These are phyloP conservation scores for Drosophila hamatofila DNA, from an alignment of 2,888 invertebrate genomes.

Conservation along the genomic window DNA sequence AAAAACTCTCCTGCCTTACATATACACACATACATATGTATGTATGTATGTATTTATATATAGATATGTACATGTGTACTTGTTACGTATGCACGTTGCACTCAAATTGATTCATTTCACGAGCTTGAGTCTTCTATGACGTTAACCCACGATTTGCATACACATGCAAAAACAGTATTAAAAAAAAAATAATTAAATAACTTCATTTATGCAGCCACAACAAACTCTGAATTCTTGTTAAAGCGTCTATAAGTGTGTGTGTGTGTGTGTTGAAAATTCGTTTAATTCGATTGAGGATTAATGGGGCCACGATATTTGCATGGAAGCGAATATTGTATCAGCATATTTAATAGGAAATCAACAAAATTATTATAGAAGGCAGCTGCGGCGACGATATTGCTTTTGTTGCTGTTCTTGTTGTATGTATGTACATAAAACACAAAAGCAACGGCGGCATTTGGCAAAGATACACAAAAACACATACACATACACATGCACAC, in stretches of 20 bases:
- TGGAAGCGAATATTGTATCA: conserved; percentile 6
- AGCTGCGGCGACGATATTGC: conserved; percentile 4
- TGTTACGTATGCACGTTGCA: conserved; percentile 18
- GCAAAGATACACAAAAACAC: conserved; percentile 59
- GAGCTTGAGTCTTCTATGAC: conserved; percentile 7
- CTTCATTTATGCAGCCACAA: conserved; percentile 3
- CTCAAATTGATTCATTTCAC: conserved; percentile 12
- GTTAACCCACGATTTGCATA: conserved; percentile 7
- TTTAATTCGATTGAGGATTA: conserved; percentile 8
- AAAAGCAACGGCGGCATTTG: conserved; percentile 54
- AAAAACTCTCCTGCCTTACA: conserved; percentile 14
- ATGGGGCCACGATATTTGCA: conserved; percentile 12
- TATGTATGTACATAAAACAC: conserved; percentile 33
- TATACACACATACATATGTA: neutral
- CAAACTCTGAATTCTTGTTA: neutral
- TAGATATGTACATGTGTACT: neutral
- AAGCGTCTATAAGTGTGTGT: neutral
- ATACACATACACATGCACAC: conserved; percentile 2
- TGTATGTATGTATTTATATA: no score
- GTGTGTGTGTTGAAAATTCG: no score
- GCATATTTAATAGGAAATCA: conserved; percentile 34
- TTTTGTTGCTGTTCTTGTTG: conserved; percentile 19
- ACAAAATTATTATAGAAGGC: conserved; percentile 33
- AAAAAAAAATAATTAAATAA: conserved; percentile 19
- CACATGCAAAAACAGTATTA: neutral